Evolutionary conservation across 2,888 invertebrate species (phyloP).

Genomic region (Lasioglossum malachurum): DNA sequence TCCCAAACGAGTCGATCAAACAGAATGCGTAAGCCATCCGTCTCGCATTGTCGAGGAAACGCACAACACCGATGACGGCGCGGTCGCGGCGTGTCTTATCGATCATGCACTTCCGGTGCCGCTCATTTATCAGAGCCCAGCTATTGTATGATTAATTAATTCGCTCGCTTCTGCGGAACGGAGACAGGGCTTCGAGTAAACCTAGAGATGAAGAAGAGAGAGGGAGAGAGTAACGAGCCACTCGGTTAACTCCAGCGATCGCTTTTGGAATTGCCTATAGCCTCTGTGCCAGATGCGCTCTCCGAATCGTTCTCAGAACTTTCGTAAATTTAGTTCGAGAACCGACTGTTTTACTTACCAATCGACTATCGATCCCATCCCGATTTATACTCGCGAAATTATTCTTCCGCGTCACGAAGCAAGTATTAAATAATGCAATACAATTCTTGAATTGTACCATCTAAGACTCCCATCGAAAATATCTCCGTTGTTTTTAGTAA

Average conservation of each 20-base stretch:
- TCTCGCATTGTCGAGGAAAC: constrained; percentile 19
- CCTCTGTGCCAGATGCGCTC: constrained; percentile 54
- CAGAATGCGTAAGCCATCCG: constrained; percentile 8
- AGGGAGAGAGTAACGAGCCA: constrained; percentile 18
- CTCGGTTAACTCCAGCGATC: constrained; percentile 43
- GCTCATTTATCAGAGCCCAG: constrained; percentile 55
- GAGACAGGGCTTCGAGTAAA: constrained; percentile 19
- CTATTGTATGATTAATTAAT: constrained; percentile 65
- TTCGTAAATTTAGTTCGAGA: constrained; percentile 33
- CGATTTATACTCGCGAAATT: neutral
- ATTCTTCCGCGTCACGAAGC: neutral
- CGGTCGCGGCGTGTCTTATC: constrained; percentile 35
- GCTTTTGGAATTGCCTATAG: constrained; percentile 49
- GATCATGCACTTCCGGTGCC: constrained; percentile 33
- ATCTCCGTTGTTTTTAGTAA: too few species aligned
- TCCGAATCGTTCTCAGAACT: constrained; percentile 30
- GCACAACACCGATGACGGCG: constrained; percentile 29
- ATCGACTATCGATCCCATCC: neutral
- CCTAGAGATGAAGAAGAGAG: constrained; percentile 9
- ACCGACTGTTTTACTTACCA: neutral
- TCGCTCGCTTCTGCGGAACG: constrained; percentile 15
- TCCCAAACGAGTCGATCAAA: constrained; percentile 1
- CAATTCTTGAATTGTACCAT: too few species aligned
- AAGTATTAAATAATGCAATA: too few species aligned
- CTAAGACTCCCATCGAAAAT: too few species aligned